Conservation (phyloP, 1,140 invertebrate genomes). For the Musca domestica region DNA sequence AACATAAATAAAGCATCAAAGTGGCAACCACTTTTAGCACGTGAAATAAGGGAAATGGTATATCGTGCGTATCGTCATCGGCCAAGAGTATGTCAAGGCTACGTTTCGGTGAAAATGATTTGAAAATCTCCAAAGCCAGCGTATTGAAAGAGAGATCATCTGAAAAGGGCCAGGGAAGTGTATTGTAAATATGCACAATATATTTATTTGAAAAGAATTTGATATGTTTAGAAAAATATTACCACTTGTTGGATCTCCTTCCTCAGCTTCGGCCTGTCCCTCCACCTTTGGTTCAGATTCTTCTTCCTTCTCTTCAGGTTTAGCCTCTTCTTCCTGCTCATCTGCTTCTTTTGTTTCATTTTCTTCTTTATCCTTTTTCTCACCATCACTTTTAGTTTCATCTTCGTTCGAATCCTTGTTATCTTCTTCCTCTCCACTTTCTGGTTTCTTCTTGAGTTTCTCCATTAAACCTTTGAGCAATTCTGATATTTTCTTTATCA, state of each 20-base stretch:
- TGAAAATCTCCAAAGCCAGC: slow-evolving; percentile 20
- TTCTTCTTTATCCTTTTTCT: background rate
- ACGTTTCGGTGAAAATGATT: slow-evolving; percentile 56
- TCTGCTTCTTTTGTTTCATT: background rate
- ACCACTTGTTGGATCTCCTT: slow-evolving; percentile 6
- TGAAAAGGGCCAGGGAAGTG: slow-evolving; percentile 2
- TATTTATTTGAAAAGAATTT: too few species aligned
- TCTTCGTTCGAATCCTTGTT: background rate
- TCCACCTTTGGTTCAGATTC: slow-evolving; percentile 7
- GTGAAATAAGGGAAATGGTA: slow-evolving; percentile 55
- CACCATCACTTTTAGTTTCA: background rate
- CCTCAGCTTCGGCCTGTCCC: background rate
- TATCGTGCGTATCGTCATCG: slow-evolving; percentile 17
- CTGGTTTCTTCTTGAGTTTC: background rate
- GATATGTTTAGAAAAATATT: too few species aligned
- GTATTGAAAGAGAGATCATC: slow-evolving; percentile 12
- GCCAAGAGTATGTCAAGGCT: slow-evolving; percentile 37
- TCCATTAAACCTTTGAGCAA: background rate
- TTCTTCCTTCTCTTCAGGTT: background rate
- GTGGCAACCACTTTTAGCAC: slow-evolving; percentile 62
- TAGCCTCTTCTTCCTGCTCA: background rate
- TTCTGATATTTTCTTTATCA: too few species aligned
- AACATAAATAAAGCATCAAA: slow-evolving; percentile 60
- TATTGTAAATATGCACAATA: background rate
- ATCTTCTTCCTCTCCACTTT: background rate